These are phyloP conservation scores for Tolypeutes matacus DNA, from an alignment of 2,797 vertebrate species.

Conservation along the genomic window DNA sequence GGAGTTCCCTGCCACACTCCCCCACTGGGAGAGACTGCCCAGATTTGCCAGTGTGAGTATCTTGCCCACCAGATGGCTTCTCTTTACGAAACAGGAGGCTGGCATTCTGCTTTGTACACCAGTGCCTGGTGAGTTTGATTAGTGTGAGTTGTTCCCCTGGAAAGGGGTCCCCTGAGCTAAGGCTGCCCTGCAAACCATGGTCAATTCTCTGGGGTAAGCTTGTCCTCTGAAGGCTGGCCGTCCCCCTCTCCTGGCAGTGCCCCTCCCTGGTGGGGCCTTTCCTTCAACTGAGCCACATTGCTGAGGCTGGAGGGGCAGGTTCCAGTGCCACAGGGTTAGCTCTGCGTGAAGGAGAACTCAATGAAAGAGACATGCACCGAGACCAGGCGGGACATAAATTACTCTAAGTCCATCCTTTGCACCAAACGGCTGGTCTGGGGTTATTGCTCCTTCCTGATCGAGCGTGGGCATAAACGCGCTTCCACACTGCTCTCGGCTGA, in stretches of 20 bases:
- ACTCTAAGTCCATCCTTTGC: background rate
- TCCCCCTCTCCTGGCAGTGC: background rate
- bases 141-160: background rate
- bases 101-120: background rate
- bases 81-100: background rate
- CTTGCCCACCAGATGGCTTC: background rate
- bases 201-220: background rate
- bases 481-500: background rate
- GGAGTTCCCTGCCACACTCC: background rate
- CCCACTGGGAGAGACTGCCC: background rate
- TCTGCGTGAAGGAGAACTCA: background rate
- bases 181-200: background rate
- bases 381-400: background rate
- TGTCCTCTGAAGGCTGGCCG: background rate
- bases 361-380: background rate
- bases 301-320: background rate
- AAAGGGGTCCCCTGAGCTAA: background rate
- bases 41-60: background rate
- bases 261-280: background rate
- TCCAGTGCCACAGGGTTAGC: background rate
- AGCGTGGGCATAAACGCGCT: background rate
- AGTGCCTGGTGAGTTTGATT: background rate
- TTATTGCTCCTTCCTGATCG: background rate
- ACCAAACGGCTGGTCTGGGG: background rate
- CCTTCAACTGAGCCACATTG: background rate